Base-by-base conservation (phyloP, 2,797 vertebrate species). In the Oryzias dopingdopingensis region DNA sequence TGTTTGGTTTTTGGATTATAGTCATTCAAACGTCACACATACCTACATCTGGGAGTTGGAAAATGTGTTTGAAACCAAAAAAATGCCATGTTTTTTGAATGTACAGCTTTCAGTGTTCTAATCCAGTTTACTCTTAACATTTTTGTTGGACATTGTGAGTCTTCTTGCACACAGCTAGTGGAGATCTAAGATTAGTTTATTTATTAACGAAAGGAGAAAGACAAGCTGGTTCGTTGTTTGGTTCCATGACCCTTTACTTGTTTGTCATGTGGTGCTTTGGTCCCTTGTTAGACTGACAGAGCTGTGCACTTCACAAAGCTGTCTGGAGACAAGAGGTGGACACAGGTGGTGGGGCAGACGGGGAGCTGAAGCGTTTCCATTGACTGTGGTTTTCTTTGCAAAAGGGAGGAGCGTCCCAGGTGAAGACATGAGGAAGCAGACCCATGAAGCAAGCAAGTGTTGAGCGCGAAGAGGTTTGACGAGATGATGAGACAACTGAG, bases 361-460 rank as follows among this genome's bases (percentile, higher is more conserved):
- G 69, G 72, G 70, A 73, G 82, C 74, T 76, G 60, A 59, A 62
- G 69, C 67, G 69, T 76, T 53, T 66, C 40, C 46, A 32, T 47
- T 56, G 46, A 22, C 17, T 62, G 79, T 76, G 70, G 74, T 68
- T 59, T 40, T 54, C 45, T 42, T 73, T 84, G 68, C 59, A 70
- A 60, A 58, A 81, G 18, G 67, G 50, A 57, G 50, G 45, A n/a
- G 26, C 37, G 60, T 3, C 50, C 42, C 10, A 54, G 52, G 58
- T 63, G 58, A 65, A 62, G 55, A 80, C 54, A 77, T 52, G 62
- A 61, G 63, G 53, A 66, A 62, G 80, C 79, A 49, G 69, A 75
- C 72, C 69, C 59, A 65, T 75, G 82, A 71, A 48, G 82, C 26
- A 71, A 48, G 82, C 26, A 57, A 64, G 55, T 49, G 74, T 77